Percentiles rank a stretch among this genome's conserved stretches.
Conservation (phyloP, 2,888 invertebrate species). For the Torymus texanus region DNA sequence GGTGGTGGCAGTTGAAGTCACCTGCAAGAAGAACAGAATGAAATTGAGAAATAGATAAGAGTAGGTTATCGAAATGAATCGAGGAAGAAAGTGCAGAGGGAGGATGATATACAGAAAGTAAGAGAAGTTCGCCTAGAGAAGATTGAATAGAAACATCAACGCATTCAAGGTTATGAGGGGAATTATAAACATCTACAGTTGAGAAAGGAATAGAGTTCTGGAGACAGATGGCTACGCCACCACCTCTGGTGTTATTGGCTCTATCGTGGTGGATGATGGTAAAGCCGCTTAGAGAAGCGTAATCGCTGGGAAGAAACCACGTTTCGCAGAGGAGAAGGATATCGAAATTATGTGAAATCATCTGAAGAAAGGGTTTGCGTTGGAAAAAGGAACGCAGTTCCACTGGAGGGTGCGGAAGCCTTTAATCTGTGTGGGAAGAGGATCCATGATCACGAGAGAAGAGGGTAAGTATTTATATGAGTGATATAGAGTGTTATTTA, state of each 20-base stretch:
- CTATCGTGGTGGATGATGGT: slow-evolving; percentile 25
- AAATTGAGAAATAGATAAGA: neutral
- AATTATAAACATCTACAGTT: neutral
- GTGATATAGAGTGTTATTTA: no score
- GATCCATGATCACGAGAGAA: no score
- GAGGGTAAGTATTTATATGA: no score
- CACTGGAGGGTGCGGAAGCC: no score
- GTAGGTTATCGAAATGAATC: neutral
- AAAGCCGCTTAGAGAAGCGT: slow-evolving; percentile 1
- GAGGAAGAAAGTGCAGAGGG: neutral
- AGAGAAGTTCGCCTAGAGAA: neutral
- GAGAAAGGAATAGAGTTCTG: slow-evolving; percentile 23
- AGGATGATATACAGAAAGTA: neutral
- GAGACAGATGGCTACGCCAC: slow-evolving; percentile 28
- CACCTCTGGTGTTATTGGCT: neutral
- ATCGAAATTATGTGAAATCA: slow-evolving; percentile 21
- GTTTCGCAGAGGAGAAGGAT: slow-evolving; percentile 34
- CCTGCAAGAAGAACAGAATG: neutral
- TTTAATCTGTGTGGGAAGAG: no score
- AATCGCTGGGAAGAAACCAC: neutral
- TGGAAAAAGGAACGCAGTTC: no score
- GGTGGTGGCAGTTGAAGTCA: slow-evolving; percentile 14
- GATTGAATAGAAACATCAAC: slow-evolving; percentile 25
- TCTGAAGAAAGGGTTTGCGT: neutral
- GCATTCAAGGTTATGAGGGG: slow-evolving; percentile 25